Percentiles rank a stretch among this genome's conserved stretches.
These are phyloP conservation scores for Erinaceus europaeus DNA, from an alignment of 2,113 vertebrate genomes.

Conservation along the genomic window DNA sequence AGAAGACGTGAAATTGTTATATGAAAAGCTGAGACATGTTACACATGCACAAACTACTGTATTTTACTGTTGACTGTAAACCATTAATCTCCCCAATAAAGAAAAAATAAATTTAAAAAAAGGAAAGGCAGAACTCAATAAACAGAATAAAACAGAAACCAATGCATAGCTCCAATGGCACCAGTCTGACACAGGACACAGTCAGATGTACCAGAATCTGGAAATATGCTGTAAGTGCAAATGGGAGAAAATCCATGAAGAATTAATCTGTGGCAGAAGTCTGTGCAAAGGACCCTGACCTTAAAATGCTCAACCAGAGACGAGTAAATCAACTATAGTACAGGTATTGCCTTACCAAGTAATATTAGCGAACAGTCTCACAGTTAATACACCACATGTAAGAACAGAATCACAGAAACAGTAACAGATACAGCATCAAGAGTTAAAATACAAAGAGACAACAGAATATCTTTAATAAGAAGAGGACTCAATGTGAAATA, in stretches of 20 bases:
- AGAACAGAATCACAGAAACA: neutral
- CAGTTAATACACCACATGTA: neutral
- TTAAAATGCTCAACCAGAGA: neutral
- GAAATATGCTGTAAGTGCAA: neutral
- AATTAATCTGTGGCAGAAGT: neutral
- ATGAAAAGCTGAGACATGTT: too few species aligned
- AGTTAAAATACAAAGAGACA: neutral
- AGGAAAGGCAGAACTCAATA: too few species aligned
- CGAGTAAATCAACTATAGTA: neutral
- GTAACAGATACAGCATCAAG: neutral
- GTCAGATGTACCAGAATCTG: neutral
- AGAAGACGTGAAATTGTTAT: too few species aligned
- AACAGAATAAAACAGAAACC: neutral
- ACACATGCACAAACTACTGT: too few species aligned
- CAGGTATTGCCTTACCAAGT: neutral
- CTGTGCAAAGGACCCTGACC: neutral
- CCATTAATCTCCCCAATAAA: too few species aligned
- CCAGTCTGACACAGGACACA: neutral
- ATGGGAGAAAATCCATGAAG: neutral
- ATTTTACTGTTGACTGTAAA: too few species aligned
- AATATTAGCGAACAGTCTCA: conserved; percentile 17
- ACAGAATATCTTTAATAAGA: too few species aligned
- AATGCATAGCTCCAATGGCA: neutral
- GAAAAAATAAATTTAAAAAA: too few species aligned
- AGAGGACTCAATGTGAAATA: too few species aligned